Evolutionary conservation across 2,113 vertebrate species (phyloP).

Genomic region (Caretta caretta): DNA sequence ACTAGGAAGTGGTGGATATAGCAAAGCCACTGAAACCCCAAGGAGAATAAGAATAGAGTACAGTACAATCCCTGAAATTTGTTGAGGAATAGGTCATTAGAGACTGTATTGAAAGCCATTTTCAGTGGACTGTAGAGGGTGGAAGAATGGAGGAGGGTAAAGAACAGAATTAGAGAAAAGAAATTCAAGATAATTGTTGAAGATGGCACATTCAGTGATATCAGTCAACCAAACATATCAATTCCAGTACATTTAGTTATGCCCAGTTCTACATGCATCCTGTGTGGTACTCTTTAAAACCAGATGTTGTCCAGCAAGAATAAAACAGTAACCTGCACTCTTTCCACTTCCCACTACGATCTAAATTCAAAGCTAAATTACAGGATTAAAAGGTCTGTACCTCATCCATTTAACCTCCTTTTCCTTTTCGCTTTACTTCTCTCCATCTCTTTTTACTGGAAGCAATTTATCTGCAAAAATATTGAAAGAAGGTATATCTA

Average conservation of each 20-base stretch:
- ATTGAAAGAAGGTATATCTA: slow-evolving; percentile 32
- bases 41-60: background rate
- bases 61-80: background rate
- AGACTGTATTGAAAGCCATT: background rate
- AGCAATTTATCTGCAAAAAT: slow-evolving; percentile 36
- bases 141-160: background rate
- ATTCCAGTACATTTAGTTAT: background rate
- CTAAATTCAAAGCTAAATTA: background rate
- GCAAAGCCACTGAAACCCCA: background rate
- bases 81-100: background rate
- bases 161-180: background rate
- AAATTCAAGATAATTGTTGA: background rate
- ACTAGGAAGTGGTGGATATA: background rate
- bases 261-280: background rate
- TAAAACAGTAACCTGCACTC: background rate
- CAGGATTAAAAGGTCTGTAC: background rate
- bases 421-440: background rate
- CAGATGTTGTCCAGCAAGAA: background rate
- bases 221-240: background rate
- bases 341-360: fast-evolving
- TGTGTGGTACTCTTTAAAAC: background rate
- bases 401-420: background rate
- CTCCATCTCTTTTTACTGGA: background rate
- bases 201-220: background rate
- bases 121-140: background rate